Base-by-base conservation (phyloP, 2,797 vertebrate genomes). In the Anableps anableps region DNA sequence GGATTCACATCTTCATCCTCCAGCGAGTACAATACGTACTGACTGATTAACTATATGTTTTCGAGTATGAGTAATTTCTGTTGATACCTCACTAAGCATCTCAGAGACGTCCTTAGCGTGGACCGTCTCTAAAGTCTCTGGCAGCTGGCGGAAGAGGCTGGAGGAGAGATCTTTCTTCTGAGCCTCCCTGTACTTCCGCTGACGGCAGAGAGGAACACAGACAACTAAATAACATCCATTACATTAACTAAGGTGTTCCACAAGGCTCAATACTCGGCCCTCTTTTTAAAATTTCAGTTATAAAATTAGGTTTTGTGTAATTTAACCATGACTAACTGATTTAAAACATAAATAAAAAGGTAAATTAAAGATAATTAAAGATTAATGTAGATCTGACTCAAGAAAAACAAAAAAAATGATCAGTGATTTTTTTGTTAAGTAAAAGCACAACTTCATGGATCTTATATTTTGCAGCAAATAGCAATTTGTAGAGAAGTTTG, bases 61-160 rank as follows among this genome's bases (percentile, higher is more conserved):
- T n/a, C n/a, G n/a, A n/a, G n/a, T n/a, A n/a, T 10, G 9, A 50
- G 1, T 19, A 2, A 16, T 29, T 53, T 50, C 41, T 71, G 51
- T 34, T 43, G 41, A 23, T 87, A 97, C 97, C 96, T 97, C 92
- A 78, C 97, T 98, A 89, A 96, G 95, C 64, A 97, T 94, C 73
- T 96, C 94, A 0, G 94, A 94, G 29, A 95, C 90, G 76, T 97
- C 95, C 89, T 92, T 96, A 0, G 97, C 97, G 80, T 97, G 97
- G 14, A 94, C 95, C 1, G 96, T 98, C 85, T 98, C 96, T 10
- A 96, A 90, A 19, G 97, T 98, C 66, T 95, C 95, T 0, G 97
- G 97, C 94, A 98, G 97, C 93, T 66, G 81, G 64, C 91, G 91
- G 92, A 97, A 99, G 58, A 98, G 91, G 58, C 87, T 88, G 76